These are phyloP conservation scores for Montifringilla adamsi DNA, from an alignment of 2,113 vertebrate genomes.

Conservation along the genomic window DNA sequence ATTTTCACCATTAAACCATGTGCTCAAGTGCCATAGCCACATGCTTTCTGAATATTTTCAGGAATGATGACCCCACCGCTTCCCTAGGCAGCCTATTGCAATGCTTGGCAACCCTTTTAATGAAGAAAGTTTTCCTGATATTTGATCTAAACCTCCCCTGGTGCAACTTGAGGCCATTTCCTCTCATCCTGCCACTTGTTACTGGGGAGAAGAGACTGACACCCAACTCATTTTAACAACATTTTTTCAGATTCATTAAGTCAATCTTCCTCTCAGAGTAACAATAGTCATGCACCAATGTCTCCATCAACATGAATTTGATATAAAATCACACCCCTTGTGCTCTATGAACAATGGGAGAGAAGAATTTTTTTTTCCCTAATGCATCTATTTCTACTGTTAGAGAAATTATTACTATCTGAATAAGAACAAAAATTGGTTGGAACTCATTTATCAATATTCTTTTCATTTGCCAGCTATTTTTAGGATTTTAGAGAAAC, in stretches of 20 bases:
- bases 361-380: not conserved
- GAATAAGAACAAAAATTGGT: not conserved
- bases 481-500: not conserved
- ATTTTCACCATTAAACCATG: not conserved
- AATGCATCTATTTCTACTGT: not conserved
- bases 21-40: not conserved
- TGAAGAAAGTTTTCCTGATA: not conserved
- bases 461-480: not conserved
- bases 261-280: not conserved
- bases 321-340: not conserved
- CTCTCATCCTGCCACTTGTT: not conserved
- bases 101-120: not conserved
- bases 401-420: not conserved
- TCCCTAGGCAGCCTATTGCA: not conserved
- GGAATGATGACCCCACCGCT: not conserved
- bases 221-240: not conserved
- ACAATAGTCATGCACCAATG: not conserved
- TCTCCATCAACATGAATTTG: not conserved
- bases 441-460: not conserved
- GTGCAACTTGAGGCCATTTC: not conserved
- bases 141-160: not conserved
- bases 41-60: not conserved
- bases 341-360: not conserved
- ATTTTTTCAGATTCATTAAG: not conserved
- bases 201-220: not conserved